These are phyloP conservation scores for Indri indri DNA, from an alignment of 2,113 vertebrate species.

Conservation along the genomic window DNA sequence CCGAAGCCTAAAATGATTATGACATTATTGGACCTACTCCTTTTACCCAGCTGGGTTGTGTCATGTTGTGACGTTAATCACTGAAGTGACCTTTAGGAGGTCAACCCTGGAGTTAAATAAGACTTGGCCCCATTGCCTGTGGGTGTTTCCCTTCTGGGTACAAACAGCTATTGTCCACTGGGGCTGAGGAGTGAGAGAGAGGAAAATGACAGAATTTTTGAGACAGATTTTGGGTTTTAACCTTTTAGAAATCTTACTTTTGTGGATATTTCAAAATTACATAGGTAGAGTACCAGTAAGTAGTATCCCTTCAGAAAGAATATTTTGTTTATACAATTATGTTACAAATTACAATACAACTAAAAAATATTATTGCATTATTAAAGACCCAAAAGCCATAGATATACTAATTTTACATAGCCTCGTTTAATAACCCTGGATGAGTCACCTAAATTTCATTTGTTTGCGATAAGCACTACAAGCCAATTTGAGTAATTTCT, in stretches of 20 bases:
- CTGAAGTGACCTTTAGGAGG: not conserved
- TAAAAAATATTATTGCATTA: constrained; percentile 14
- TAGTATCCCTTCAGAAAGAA: not conserved
- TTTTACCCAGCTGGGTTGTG: not conserved
- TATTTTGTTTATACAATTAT: not conserved
- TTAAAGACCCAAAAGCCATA: not conserved
- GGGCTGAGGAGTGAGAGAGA: not conserved
- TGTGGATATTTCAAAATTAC: constrained; percentile 15
- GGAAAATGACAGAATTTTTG: not conserved
- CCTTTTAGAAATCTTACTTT: not conserved
- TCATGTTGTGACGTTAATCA: not conserved
- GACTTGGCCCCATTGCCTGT: not conserved
- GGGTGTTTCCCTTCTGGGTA: not conserved
- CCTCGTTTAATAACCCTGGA: not conserved
- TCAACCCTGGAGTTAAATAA: not conserved
- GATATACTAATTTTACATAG: not conserved
- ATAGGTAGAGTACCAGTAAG: not conserved
- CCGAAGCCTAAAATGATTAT: not conserved
- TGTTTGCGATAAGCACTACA: not conserved
- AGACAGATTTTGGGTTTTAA: not conserved
- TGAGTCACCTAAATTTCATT: not conserved
- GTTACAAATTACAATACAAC: not conserved
- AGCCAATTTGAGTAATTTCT: not conserved
- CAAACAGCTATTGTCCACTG: not conserved
- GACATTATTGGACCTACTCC: not conserved